phyloP scores from a whole-genome alignment of 2,888 invertebrate genomes.

The Anaspis maculata region DNA sequence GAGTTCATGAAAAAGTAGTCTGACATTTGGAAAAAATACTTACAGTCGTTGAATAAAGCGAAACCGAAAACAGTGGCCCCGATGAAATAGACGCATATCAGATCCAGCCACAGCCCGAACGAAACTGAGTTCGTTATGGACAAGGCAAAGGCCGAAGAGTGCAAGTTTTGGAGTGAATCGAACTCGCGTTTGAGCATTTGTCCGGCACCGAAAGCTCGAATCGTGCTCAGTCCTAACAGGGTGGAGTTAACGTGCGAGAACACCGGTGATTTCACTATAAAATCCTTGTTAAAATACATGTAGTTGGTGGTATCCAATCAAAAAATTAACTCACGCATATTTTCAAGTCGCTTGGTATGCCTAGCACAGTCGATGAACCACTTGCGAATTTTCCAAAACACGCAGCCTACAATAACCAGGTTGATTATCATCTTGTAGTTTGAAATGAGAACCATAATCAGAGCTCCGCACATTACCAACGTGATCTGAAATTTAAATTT shows the following conservation, averaged over 20 bases:
- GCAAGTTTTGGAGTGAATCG: constrained; percentile 52
- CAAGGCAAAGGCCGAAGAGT: constrained; percentile 53
- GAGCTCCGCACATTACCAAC: constrained; percentile 58
- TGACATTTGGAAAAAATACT: neutral
- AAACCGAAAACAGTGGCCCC: constrained; percentile 52
- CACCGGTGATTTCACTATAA: constrained; percentile 72
- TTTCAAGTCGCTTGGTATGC: constrained; percentile 55
- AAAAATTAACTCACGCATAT: constrained; percentile 31
- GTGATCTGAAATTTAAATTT: constrained; percentile 43
- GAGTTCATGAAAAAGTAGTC: neutral
- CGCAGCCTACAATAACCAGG: constrained; percentile 48
- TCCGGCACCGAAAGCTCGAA: constrained; percentile 69
- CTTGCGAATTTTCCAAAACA: constrained; percentile 54
- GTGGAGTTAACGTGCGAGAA: constrained; percentile 81
- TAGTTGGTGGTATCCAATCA: too few relatives aligned
- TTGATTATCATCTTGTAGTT: constrained; percentile 56
- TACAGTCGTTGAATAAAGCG: constrained; percentile 38
- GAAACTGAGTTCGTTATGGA: constrained; percentile 50
- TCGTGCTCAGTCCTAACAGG: constrained; percentile 74
- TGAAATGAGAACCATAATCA: constrained; percentile 58
- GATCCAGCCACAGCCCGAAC: constrained; percentile 55
- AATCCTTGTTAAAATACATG: neutral
- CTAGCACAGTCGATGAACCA: constrained; percentile 61
- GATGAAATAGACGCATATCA: constrained; percentile 50
- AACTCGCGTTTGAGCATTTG: constrained; percentile 62